These are phyloP conservation scores for Okamejei kenojei DNA, from an alignment of 2,797 vertebrate genomes.

Conservation along the genomic window DNA sequence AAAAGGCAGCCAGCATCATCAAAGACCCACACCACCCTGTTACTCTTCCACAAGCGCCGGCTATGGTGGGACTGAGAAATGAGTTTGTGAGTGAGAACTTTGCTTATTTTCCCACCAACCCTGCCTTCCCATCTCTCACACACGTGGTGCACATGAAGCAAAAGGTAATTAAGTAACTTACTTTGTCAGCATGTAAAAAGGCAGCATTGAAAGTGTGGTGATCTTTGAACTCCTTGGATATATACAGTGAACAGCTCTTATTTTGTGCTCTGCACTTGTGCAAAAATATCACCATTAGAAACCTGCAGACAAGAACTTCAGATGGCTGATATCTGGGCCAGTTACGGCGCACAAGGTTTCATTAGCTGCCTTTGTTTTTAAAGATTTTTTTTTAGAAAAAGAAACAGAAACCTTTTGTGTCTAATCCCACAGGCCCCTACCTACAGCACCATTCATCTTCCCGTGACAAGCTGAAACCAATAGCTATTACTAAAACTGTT, in stretches of 20 bases:
- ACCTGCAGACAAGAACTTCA: background rate
- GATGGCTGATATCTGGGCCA: background rate
- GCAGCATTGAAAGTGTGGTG: background rate
- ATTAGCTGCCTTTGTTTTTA: conserved; percentile 24
- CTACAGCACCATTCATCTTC: conserved; percentile 35
- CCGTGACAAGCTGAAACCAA: conserved; percentile 29
- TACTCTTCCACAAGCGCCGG: no score
- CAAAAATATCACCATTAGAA: conserved; percentile 2
- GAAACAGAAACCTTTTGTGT: conserved; percentile 35
- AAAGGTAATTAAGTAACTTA: background rate
- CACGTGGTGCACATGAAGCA: background rate
- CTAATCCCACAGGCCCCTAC: conserved; percentile 21
- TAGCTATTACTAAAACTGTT: conserved; percentile 37
- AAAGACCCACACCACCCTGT: no score
- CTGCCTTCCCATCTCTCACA: no score
- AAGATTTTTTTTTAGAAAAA: background rate
- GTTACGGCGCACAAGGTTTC: background rate
- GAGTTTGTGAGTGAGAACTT: no score
- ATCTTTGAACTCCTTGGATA: background rate
- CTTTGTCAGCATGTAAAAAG: background rate
- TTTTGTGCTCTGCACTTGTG: background rate
- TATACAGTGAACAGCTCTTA: background rate
- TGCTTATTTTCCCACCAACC: no score
- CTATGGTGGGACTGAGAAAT: background rate
- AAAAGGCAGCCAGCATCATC: no score